Percentiles rank a stretch among this genome's conserved stretches.
Evolutionary conservation across 1,140 invertebrate genomes (phyloP).

Genomic region (Cotesia typhae): DNA sequence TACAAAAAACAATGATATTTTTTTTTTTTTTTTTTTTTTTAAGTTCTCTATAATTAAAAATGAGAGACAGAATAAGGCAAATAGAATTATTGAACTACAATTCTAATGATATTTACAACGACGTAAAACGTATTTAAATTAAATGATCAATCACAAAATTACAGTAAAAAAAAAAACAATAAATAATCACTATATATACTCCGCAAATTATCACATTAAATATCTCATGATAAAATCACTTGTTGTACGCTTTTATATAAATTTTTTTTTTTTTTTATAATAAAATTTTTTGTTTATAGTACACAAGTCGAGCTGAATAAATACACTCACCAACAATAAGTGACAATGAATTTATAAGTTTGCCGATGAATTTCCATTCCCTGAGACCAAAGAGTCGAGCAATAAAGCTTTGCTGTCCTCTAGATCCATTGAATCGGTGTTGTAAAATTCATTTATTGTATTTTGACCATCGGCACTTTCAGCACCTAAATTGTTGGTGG

Average conservation of each 20-base stretch:
- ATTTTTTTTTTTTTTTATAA: not conserved
- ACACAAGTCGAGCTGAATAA: not conserved
- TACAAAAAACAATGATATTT: no score
- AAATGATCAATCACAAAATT: no score
- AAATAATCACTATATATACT: no score
- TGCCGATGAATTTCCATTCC: conserved; percentile 38
- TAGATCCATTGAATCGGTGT: conserved; percentile 47
- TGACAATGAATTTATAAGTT: conserved; percentile 42
- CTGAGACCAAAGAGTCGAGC: conserved; percentile 48
- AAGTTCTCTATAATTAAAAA: no score
- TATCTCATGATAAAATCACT: not conserved
- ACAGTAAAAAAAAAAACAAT: no score
- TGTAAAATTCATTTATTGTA: conserved; percentile 37
- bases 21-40: no score
- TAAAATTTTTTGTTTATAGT: no score
- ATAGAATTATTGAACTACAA: no score
- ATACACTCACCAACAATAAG: conserved; percentile 23
- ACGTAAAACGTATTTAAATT: no score
- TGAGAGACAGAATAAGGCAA: no score
- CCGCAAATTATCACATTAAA: no score
- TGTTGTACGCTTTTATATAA: not conserved
- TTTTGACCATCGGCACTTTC: conserved; percentile 16
- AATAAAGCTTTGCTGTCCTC: conserved; percentile 53
- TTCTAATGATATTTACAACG: no score
- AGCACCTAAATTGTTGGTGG: conserved; percentile 26